Conservation (phyloP, 2,113 vertebrate species). For the Centropristis striata region DNA sequence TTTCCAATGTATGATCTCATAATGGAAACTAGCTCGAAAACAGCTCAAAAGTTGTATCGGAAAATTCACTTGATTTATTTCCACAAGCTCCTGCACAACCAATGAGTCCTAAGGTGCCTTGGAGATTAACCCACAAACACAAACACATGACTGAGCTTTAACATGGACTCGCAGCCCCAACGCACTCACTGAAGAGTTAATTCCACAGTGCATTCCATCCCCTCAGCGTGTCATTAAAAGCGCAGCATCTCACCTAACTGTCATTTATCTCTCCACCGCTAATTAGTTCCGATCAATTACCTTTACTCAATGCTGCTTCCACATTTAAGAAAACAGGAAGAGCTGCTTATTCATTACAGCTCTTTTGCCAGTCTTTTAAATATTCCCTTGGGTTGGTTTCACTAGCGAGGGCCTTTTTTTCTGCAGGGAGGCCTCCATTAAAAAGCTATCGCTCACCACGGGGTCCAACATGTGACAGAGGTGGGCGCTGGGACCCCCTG, state of each 20-base stretch:
- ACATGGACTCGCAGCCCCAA: conserved; percentile 9
- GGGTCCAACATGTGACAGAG: conserved; percentile 56
- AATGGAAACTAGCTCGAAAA: neutral
- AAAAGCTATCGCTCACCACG: conserved; percentile 72
- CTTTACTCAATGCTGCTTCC: conserved; percentile 72
- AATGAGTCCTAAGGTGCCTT: conserved; percentile 21
- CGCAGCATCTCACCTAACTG: conserved; percentile 67
- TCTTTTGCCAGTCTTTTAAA: conserved; percentile 70
- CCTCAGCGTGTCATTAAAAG: conserved; percentile 71
- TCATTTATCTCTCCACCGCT: conserved; percentile 75
- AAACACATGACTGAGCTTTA: conserved; percentile 57
- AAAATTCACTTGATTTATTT: conserved; percentile 24
- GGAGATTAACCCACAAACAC: conserved; percentile 50
- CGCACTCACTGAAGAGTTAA: conserved; percentile 59
- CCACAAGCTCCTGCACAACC: conserved; percentile 10
- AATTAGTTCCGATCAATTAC: conserved; percentile 83
- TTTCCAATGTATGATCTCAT: neutral
- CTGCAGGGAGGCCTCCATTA: conserved; percentile 65
- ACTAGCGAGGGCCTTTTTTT: conserved; percentile 35
- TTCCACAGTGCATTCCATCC: conserved; percentile 53
- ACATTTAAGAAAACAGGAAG: conserved; percentile 77
- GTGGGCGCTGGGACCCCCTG: conserved; percentile 45
- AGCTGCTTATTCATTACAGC: conserved; percentile 67
- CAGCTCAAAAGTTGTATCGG: neutral
- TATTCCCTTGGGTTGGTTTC: conserved; percentile 65